Conservation (phyloP, 1,140 invertebrate genomes). For the Euwallacea fornicatus region DNA sequence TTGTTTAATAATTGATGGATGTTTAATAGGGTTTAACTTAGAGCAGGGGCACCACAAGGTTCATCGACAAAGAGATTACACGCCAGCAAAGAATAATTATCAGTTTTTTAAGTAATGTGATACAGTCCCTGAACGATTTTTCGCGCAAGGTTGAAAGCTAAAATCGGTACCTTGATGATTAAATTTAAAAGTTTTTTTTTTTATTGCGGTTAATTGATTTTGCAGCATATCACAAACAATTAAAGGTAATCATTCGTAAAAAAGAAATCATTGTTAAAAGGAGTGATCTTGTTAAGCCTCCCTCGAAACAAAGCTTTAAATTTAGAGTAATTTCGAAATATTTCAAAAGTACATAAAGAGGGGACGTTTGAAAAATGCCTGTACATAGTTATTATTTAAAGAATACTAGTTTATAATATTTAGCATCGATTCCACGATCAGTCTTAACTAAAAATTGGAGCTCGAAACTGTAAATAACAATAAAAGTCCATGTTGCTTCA, state of each 20-base stretch:
- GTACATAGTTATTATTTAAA: too few relatives aligned
- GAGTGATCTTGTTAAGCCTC: too few relatives aligned
- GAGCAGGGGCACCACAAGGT: not conserved
- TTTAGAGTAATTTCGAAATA: constrained; percentile 2
- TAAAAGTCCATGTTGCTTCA: too few relatives aligned
- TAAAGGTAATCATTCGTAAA: too few relatives aligned
- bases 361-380: too few relatives aligned
- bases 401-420: too few relatives aligned
- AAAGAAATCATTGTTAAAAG: too few relatives aligned
- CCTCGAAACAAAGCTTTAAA: too few relatives aligned
- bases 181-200: constrained; percentile 6
- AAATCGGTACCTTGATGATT: not conserved
- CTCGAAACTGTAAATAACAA: too few relatives aligned
- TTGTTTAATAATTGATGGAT: constrained; percentile 28
- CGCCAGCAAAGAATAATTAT: not conserved
- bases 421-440: too few relatives aligned
- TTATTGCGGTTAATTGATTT: not conserved
- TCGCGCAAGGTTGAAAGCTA: not conserved
- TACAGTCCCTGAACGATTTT: not conserved
- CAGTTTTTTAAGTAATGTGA: not conserved
- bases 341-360: not conserved
- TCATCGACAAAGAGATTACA: not conserved
- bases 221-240: too few relatives aligned
- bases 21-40: not conserved
- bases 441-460: too few relatives aligned